These are phyloP conservation scores for Rhaphigaster nebulosa DNA, from an alignment of 2,888 invertebrate genomes.

Conservation along the genomic window DNA sequence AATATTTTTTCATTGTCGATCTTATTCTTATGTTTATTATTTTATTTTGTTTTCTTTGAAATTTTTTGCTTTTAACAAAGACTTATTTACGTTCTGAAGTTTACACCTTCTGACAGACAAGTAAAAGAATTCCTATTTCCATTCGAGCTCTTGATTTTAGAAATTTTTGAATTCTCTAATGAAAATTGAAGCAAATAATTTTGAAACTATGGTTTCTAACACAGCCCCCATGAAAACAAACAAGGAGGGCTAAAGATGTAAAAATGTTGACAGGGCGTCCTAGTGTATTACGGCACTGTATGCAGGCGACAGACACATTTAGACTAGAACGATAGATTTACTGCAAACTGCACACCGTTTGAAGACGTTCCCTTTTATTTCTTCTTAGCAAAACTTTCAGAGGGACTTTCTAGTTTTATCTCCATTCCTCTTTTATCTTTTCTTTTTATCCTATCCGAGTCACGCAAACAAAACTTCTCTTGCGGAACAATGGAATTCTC, in stretches of 20 bases:
- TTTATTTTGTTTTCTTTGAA: too few relatives aligned
- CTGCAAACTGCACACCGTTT: not conserved
- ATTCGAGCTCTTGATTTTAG: too few relatives aligned
- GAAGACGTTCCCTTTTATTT: not conserved
- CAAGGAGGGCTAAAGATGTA: not conserved
- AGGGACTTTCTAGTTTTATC: not conserved
- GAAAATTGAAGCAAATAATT: too few relatives aligned
- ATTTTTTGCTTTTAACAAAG: too few relatives aligned
- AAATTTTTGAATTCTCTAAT: too few relatives aligned
- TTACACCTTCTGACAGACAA: not conserved
- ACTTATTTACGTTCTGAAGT: too few relatives aligned
- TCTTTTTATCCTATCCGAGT: not conserved
- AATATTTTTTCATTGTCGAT: too few relatives aligned
- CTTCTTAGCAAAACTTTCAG: not conserved
- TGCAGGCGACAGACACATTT: not conserved
- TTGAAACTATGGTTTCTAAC: too few relatives aligned
- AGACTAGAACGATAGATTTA: not conserved
- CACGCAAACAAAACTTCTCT: constrained; percentile 18
- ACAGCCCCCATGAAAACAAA: not conserved
- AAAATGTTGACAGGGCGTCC: not conserved
- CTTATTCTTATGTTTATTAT: too few relatives aligned
- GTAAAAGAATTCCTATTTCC: too few relatives aligned
- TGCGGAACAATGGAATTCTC: constrained; percentile 23
- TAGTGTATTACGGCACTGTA: not conserved
- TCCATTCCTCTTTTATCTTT: not conserved